A percentile compares a stretch with the other conserved stretches of the same genome.
Evolutionary conservation across 1,140 invertebrate genomes (phyloP).

Genomic region (Drosophila sp.): DNA sequence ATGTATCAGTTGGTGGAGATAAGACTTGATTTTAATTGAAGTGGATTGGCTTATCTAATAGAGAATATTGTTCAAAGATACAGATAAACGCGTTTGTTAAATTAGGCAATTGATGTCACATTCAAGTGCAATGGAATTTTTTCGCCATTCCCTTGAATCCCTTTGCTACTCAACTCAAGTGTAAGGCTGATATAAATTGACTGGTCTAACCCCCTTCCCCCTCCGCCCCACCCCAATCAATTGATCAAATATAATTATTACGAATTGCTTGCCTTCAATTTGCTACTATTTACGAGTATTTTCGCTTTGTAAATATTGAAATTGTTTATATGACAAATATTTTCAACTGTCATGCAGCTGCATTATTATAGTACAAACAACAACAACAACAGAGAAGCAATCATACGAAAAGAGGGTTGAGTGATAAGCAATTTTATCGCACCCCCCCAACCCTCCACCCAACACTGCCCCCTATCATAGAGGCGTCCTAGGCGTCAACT

Average conservation of each 20-base stretch:
- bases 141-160: not conserved
- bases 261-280: conserved; percentile 7
- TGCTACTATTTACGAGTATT: conserved; percentile 1
- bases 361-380: not conserved
- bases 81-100: not conserved
- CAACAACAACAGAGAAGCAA: not conserved
- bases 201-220: not conserved
- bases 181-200: conserved; percentile 33
- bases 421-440: conserved; percentile 9
- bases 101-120: conserved; percentile 15
- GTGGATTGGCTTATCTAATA: conserved; percentile 5
- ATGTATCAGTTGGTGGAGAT: conserved; percentile 15
- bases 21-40: conserved; percentile 40
- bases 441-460: too few species aligned
- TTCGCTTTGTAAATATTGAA: conserved; percentile 7
- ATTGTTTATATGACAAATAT: conserved; percentile 8
- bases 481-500: not conserved
- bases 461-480: not conserved
- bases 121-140: conserved; percentile 3
- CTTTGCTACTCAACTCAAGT: conserved; percentile 1
- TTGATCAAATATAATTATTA: conserved; percentile 14
- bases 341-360: conserved; percentile 2
- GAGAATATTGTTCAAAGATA: not conserved
- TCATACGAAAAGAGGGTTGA: not conserved
- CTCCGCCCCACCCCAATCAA: not conserved